These are phyloP conservation scores for Ailuropoda melanoleuca DNA, from an alignment of 2,113 vertebrate genomes.

Conservation along the genomic window DNA sequence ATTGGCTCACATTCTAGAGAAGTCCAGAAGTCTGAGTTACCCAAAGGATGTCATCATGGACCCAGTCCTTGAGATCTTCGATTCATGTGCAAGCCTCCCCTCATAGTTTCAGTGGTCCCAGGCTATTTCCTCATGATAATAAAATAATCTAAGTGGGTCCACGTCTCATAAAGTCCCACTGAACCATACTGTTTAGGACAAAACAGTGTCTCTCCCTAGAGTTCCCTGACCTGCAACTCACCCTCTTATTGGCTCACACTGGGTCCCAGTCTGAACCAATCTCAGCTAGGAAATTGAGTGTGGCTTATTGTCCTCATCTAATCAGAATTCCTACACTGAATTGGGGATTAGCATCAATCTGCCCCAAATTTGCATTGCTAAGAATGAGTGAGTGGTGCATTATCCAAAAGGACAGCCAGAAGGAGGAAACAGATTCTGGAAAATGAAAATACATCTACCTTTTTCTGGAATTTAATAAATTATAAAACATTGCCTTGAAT, in stretches of 20 bases:
- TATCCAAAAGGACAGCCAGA: background rate
- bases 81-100: background rate
- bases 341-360: background rate
- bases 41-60: background rate
- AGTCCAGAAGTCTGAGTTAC: background rate
- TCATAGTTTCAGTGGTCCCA: background rate
- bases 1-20: background rate
- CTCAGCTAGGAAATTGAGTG: background rate
- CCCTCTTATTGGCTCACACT: background rate
- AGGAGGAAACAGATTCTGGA: background rate
- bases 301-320: background rate
- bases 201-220: background rate
- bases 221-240: background rate
- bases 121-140: background rate
- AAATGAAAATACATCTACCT: background rate
- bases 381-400: background rate
- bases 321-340: background rate
- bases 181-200: background rate
- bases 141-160: background rate
- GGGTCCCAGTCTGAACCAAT: background rate
- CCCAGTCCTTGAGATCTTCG: background rate
- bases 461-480: background rate
- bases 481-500: background rate
- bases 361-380: background rate
- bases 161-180: background rate